Base-by-base conservation (phyloP, 1,140 invertebrate species). In the Hestina assimilis region DNA sequence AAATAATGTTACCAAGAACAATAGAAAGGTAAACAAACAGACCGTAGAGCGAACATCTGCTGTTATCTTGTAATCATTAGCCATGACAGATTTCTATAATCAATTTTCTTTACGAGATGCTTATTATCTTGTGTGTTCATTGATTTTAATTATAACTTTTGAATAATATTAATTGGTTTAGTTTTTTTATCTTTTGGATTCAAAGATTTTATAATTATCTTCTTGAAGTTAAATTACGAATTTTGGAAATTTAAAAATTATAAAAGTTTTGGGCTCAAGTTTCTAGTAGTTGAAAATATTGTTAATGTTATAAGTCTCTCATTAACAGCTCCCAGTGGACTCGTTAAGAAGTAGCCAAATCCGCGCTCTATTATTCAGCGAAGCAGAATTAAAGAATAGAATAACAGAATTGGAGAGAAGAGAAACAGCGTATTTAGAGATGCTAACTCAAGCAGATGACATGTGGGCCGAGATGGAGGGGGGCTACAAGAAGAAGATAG, bases 391-490 rank as follows among this genome's bases (percentile, higher is more conserved):
- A 21, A 83, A 83, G 62, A 71, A 29, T 33, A 68, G 81, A 23
- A 90, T 95, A 17, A 87, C 86, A 23, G 93, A 94, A 38, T 63
- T 94, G 4, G 92, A 94, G 69, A 87, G 91, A 24, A 87, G 91
- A 43, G 93, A 94, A 69, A 88, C 90, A 3, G 91, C 93, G 0
- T 94, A 94, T 60, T 89, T 93, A 69, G 92, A 93, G 65, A 95
- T 94, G 45, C 83, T 96, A 62, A 92, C 93, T 61, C 91, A 94
- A 51, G 93, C 93, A 1, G 94, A 94, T 46, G 90, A 93, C 35
- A 92, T 95, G 75, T 93, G 94, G 91, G 91, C 92, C 0, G 92
- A 93, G 31, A 90, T 94, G 81, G 93, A 94, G 64, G 89, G 89
- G 1, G 90, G 91, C 0, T 93, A 93, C 58, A 92, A 92, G 74